Conservation (phyloP, 2,888 invertebrate species). For the Platycheirus rosarum region DNA sequence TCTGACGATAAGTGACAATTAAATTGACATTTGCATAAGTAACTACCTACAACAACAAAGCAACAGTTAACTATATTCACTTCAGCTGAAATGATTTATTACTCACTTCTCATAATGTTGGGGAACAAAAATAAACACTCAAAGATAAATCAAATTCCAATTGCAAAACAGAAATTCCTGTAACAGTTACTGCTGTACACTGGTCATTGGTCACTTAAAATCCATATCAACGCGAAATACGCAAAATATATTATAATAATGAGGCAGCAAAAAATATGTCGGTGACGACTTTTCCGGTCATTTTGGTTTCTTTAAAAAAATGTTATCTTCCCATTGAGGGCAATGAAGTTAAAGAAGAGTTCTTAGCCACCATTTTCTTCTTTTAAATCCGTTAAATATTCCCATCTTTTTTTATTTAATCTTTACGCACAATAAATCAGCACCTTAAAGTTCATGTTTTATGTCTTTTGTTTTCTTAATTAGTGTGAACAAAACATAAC, state of each 20-base stretch:
- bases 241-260: not conserved
- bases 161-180: not conserved
- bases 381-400: too few species aligned
- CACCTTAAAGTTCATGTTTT: not conserved
- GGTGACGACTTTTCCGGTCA: slow-evolving; percentile 4
- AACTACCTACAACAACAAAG: too few species aligned
- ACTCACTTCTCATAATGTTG: not conserved
- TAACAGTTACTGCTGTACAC: not conserved
- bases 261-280: not conserved
- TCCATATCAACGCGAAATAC: not conserved
- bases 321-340: not conserved
- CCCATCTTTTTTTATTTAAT: too few species aligned
- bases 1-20: too few species aligned
- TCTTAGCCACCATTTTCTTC: too few species aligned
- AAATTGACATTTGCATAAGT: too few species aligned
- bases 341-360: not conserved
- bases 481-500: not conserved
- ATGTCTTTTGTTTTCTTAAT: too few species aligned
- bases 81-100: not conserved
- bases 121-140: not conserved
- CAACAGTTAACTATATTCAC: too few species aligned
- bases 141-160: not conserved
- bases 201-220: not conserved
- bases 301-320: not conserved
- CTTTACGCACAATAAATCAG: not conserved